Evolutionary conservation across 64 coral and sea anemone genomes (phyloP).

Genomic region (Catalaphyllia jardinei): DNA sequence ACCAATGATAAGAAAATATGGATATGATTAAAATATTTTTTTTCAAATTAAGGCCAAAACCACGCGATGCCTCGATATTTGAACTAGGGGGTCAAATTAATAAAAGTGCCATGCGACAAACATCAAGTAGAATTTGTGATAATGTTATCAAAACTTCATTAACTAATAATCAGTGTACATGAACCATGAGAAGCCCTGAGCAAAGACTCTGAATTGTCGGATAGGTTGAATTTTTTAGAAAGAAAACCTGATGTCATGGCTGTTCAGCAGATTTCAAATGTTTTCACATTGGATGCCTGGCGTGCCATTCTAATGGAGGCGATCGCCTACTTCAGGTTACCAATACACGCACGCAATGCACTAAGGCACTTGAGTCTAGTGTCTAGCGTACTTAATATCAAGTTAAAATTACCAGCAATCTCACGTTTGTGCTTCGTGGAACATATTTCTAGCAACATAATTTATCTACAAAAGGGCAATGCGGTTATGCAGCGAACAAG

Average conservation of each 20-base stretch:
- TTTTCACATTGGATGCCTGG: background rate
- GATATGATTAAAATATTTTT: conserved; percentile 5
- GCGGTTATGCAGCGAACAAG: too few species aligned
- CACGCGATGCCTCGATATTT: background rate
- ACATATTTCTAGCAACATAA: too few species aligned
- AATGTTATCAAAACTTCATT: background rate
- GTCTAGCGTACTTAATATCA: background rate
- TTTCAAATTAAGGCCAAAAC: background rate
- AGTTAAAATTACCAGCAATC: background rate
- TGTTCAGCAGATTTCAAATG: background rate
- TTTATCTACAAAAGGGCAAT: too few species aligned
- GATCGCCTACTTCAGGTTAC: background rate
- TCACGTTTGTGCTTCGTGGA: too few species aligned
- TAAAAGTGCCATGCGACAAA: background rate
- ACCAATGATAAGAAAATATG: background rate
- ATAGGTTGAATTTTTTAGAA: background rate
- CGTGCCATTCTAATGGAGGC: background rate
- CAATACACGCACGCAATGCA: background rate
- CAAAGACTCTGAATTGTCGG: background rate
- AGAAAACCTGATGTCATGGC: background rate
- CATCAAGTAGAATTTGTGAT: background rate
- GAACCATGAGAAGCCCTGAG: background rate
- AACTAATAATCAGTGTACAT: background rate
- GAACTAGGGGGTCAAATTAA: background rate
- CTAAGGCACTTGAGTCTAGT: background rate